Percentiles rank a stretch among this genome's conserved stretches.
phyloP scores from a whole-genome alignment of 1,140 invertebrate genomes.

The Oryzaephilus surinamensis region DNA sequence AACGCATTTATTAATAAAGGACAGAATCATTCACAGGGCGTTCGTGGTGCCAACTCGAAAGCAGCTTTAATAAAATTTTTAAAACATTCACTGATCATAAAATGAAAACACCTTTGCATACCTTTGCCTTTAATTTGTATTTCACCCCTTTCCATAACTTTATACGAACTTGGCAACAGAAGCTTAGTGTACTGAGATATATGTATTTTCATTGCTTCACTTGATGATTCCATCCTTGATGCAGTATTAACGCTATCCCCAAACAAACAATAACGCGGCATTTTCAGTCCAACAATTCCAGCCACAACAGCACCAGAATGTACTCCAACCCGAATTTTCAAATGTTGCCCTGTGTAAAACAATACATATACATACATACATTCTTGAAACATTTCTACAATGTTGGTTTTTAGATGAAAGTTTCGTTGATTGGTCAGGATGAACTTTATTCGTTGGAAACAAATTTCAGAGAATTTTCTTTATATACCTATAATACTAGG shows the following conservation, averaged over 20 bases:
- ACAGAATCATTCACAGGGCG: not conserved
- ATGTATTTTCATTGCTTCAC: conserved; percentile 87
- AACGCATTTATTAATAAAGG: too few relatives aligned
- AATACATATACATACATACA: too few relatives aligned
- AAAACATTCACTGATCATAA: not conserved
- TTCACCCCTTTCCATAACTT: conserved; percentile 67
- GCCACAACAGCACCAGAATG: conserved; percentile 87
- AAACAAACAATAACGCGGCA: conserved; percentile 85
- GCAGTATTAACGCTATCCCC: conserved; percentile 90
- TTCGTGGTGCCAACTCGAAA: not conserved
- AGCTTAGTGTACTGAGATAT: conserved; percentile 81
- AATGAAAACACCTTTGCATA: conserved; percentile 27
- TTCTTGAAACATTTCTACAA: too few relatives aligned
- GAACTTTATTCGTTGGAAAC: too few relatives aligned
- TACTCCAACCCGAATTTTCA: conserved; percentile 81
- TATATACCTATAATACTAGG: too few relatives aligned
- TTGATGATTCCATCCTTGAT: conserved; percentile 84
- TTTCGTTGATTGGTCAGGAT: too few relatives aligned
- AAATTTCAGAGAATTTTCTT: too few relatives aligned
- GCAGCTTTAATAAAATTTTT: too few relatives aligned
- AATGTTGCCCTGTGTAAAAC: conserved; percentile 56
- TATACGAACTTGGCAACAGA: conserved; percentile 64
- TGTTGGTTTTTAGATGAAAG: too few relatives aligned
- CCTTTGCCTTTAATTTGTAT: conserved; percentile 82
- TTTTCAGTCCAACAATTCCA: conserved; percentile 90